Percentiles rank a stretch among this genome's conserved stretches.
Evolutionary conservation across 2,888 invertebrate genomes (phyloP).

Genomic region (Rhagonycha fulva): DNA sequence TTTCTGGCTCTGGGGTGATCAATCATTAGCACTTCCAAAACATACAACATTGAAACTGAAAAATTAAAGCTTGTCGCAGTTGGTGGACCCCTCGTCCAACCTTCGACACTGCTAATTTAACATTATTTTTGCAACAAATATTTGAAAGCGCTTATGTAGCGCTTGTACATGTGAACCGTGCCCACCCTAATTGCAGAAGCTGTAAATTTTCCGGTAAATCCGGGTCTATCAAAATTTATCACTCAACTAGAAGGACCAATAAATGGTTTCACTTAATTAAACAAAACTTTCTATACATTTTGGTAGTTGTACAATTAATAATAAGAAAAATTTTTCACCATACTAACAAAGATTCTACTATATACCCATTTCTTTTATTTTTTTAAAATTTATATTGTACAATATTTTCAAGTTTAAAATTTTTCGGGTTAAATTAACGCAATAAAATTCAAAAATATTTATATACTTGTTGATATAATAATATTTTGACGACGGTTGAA

Average conservation of each 20-base stretch:
- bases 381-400: too few species aligned
- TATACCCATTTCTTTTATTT: too few species aligned
- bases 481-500: too few species aligned
- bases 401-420: too few species aligned
- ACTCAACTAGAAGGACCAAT: not conserved
- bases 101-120: not conserved
- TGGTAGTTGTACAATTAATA: not conserved
- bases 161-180: not conserved
- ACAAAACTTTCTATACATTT: not conserved
- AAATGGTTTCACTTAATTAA: not conserved
- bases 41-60: not conserved
- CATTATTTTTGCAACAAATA: not conserved
- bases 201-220: too few species aligned
- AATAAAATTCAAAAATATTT: too few species aligned
- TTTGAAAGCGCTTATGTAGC: not conserved
- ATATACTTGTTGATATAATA: too few species aligned
- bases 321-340: too few species aligned
- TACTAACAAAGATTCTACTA: too few species aligned
- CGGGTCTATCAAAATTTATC: too few species aligned
- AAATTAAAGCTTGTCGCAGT: not conserved
- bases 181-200: not conserved
- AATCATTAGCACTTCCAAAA: not conserved
- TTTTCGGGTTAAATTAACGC: too few species aligned
- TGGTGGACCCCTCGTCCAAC: not conserved
- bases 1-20: not conserved